A percentile compares a stretch with the other conserved stretches of the same genome.
These are phyloP conservation scores for Centroberyx gerrardi DNA, from an alignment of 2,797 vertebrate species.

Conservation along the genomic window DNA sequence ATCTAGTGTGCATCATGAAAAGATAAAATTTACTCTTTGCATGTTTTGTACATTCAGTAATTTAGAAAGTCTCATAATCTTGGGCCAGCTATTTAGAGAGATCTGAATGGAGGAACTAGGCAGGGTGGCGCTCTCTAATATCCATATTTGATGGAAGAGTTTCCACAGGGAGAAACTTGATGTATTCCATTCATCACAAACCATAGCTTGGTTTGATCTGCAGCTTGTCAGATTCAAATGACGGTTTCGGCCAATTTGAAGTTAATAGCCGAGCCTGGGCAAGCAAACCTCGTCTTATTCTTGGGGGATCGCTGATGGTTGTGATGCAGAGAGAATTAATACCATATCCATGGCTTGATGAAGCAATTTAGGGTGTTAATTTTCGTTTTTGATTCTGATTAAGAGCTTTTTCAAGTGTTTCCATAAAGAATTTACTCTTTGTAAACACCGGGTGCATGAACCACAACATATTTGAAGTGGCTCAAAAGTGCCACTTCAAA, in stretches of 20 bases:
- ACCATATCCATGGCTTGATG: conserved; percentile 20
- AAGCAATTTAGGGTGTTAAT: conserved; percentile 29
- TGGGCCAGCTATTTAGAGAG: conserved; percentile 41
- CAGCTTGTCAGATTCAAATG: conserved; percentile 42
- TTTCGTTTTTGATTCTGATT: conserved; percentile 43
- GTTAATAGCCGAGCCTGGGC: conserved; percentile 42
- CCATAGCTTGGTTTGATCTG: conserved; percentile 47
- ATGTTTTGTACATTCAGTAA: conserved; percentile 32
- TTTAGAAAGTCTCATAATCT: conserved; percentile 57
- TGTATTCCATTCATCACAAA: conserved; percentile 47
- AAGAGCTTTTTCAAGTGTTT: conserved; percentile 33
- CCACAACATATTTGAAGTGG: not conserved
- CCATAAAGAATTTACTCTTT: not conserved
- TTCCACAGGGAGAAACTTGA: conserved; percentile 27
- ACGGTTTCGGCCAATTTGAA: conserved; percentile 55
- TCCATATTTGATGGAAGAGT: conserved; percentile 51
- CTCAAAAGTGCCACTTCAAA: no score
- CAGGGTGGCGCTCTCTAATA: conserved; percentile 41
- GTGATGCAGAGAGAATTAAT: conserved; percentile 36
- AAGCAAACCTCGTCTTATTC: conserved; percentile 46
- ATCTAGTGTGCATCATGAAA: conserved; percentile 8
- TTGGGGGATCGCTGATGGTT: conserved; percentile 53
- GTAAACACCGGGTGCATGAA: not conserved
- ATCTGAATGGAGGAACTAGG: conserved; percentile 32
- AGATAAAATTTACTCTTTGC: conserved; percentile 20